Evolutionary conservation across 2,797 vertebrate genomes (phyloP).

Genomic region (Rhincodon typus): DNA sequence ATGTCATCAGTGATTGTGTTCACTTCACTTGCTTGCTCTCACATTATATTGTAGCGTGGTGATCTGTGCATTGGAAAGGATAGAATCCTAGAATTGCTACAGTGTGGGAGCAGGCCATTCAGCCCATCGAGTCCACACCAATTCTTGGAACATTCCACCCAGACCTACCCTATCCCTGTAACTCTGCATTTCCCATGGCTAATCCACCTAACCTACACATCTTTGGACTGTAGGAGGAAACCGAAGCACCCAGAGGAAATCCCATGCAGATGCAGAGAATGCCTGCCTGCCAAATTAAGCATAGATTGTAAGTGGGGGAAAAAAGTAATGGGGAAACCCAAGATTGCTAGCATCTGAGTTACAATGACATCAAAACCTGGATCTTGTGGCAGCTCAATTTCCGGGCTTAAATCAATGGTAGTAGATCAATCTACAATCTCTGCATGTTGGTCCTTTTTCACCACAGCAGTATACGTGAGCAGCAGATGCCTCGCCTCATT

Average conservation of each 20-base stretch:
- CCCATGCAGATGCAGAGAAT: no score
- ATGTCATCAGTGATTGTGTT: neutral
- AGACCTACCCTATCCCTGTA: no score
- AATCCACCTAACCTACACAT: no score
- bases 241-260: no score
- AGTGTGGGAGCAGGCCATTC: no score
- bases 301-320: no score
- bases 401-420: neutral
- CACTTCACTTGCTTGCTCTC: neutral
- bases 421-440: neutral
- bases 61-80: neutral
- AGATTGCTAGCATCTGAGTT: neutral
- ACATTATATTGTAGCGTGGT: neutral
- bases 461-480: neutral
- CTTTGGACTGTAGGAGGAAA: no score
- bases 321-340: neutral
- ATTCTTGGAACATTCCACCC: no score
- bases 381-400: neutral
- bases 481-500: neutral
- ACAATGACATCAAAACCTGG: neutral
- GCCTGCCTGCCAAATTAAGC: no score
- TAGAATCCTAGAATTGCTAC: no score
- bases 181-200: no score
- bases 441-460: neutral
- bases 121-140: no score